Percentiles rank a stretch among this genome's conserved stretches.
phyloP scores from a whole-genome alignment of 1,140 invertebrate species.

The Caenorhabditis brenneri region DNA sequence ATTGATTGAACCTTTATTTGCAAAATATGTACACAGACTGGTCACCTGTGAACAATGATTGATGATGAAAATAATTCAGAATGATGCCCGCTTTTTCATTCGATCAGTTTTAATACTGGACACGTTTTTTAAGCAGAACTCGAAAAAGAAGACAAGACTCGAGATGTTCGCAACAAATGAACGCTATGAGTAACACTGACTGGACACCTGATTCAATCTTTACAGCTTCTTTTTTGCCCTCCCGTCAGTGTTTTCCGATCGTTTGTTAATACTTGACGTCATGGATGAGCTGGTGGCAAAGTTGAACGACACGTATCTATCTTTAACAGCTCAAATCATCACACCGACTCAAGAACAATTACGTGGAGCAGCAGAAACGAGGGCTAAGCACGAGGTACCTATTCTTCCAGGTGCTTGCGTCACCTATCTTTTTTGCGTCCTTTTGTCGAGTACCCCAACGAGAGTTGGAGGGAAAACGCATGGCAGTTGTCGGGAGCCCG shows the following conservation, averaged over 20 bases:
- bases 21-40: too few species aligned
- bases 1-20: too few species aligned
- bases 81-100: too few species aligned
- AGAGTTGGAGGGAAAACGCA: neutral
- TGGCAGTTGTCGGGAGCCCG: neutral
- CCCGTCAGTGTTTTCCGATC: slow-evolving; percentile 21
- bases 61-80: too few species aligned
- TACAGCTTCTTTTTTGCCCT: slow-evolving; percentile 20
- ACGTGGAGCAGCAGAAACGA: neutral
- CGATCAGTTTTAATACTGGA: too few species aligned
- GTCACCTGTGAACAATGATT: too few species aligned
- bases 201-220: neutral
- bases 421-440: neutral
- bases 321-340: slow-evolving; percentile 11
- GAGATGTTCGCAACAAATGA: neutral
- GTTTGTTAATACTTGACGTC: slow-evolving; percentile 24
- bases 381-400: neutral
- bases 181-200: neutral
- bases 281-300: neutral
- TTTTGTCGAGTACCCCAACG: slow-evolving; percentile 3
- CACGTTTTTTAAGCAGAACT: too few species aligned
- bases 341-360: slow-evolving; percentile 15
- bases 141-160: too few species aligned
- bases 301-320: neutral
- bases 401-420: slow-evolving; percentile 19